These are phyloP conservation scores for Brachynemurus nebulosus DNA, from an alignment of 2,888 invertebrate species.

Conservation along the genomic window DNA sequence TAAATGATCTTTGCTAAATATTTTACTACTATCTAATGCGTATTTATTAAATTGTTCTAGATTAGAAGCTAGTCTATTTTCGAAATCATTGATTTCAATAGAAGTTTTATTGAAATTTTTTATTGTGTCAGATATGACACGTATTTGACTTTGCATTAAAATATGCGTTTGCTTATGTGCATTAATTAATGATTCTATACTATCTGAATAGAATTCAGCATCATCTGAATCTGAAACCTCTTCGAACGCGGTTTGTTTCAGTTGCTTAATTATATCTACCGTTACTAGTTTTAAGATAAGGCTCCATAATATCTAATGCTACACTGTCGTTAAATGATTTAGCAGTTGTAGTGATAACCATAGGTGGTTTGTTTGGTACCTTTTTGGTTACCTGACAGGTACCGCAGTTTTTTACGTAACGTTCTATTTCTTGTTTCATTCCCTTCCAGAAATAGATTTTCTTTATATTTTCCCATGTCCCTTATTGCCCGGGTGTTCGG, in stretches of 20 bases:
- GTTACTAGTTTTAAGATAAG: too few species aligned
- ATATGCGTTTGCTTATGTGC: background rate
- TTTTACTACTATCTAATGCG: background rate
- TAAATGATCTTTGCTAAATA: background rate
- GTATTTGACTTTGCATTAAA: background rate
- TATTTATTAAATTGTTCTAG: background rate
- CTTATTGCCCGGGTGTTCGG: too few species aligned
- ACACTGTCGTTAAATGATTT: background rate
- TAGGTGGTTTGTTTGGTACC: background rate
- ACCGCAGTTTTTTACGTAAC: background rate
- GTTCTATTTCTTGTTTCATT: background rate
- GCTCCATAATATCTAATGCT: too few species aligned
- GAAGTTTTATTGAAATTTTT: background rate
- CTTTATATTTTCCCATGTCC: too few species aligned
- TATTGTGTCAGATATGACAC: background rate
- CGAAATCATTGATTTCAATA: background rate
- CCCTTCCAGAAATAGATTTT: too few species aligned
- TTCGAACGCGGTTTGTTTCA: too few species aligned
- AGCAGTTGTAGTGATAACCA: background rate
- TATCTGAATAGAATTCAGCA: background rate
- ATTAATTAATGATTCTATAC: background rate
- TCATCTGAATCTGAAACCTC: background rate
- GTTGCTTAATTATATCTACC: too few species aligned
- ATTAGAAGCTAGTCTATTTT: background rate
- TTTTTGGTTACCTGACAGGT: background rate